Evolutionary conservation across 2,888 invertebrate genomes (phyloP).

Genomic region (Thyatira batis): DNA sequence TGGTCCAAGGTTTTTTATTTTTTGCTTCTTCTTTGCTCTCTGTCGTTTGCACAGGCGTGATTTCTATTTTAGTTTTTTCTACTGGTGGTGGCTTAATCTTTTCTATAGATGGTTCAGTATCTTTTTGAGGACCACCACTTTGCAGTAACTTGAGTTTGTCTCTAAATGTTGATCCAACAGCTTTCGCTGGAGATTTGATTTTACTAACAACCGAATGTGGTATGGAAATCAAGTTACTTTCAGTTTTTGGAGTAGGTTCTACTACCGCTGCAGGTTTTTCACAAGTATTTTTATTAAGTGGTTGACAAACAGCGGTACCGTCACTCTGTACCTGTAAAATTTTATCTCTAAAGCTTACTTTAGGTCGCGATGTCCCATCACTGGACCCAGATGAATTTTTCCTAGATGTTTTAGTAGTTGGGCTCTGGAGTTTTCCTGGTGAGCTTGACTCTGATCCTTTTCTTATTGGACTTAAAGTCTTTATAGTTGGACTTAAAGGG

Average conservation of each 20-base stretch:
- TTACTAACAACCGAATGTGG: conserved; percentile 79
- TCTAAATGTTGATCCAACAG: conserved; percentile 72
- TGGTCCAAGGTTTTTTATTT: conserved; percentile 87
- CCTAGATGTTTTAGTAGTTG: conserved; percentile 71
- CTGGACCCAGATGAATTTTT: conserved; percentile 77
- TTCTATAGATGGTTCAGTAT: conserved; percentile 50
- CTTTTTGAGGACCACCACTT: conserved; percentile 57
- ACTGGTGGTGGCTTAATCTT: conserved; percentile 48
- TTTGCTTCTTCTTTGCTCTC: conserved; percentile 64
- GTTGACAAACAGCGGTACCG: conserved; percentile 73
- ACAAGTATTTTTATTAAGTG: conserved; percentile 64
- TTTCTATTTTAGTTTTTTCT: conserved; percentile 62
- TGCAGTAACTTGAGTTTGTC: conserved; percentile 77
- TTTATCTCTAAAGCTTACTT: conserved; percentile 84
- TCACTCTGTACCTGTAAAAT: conserved; percentile 82
- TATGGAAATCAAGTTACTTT: conserved; percentile 73
- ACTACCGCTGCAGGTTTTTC: conserved; percentile 74
- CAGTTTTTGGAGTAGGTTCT: conserved; percentile 73
- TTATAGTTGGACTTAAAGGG: conserved; percentile 76
- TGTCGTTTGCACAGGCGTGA: conserved; percentile 48
- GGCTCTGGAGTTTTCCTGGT: conserved; percentile 75
- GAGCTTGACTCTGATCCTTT: conserved; percentile 77
- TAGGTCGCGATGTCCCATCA: conserved; percentile 72
- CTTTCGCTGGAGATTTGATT: conserved; percentile 78
- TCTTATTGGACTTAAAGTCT: conserved; percentile 74